Evolutionary conservation across 2,888 invertebrate genomes (phyloP), one percentile per base, ranked within the genome.

Genomic region (Proisotoma minuta): DNA sequence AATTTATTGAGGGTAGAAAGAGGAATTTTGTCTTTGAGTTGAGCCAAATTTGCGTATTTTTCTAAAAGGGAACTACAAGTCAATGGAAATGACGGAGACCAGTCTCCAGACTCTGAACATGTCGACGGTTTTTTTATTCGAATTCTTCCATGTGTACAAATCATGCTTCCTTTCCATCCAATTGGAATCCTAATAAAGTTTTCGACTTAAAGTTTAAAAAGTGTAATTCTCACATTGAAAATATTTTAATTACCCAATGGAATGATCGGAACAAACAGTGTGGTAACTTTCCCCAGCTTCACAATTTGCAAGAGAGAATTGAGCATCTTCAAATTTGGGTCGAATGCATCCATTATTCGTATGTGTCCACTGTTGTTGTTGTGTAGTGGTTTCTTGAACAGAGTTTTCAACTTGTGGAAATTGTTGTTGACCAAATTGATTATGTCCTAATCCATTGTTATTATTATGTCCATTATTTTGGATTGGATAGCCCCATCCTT

Each of bases 81-180:
- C 3, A 23, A n/a, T 2, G 29, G 23, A 20, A 56, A 47, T 47
- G 5, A 15, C 12, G 56, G 26, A 3, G 22, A 10, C 56, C 56
- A 56, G 15, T 56, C 26, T 56, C 56, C 56, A 26, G 22, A 3
- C 20, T 3, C 10, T n/a, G 56, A 24, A 43, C 56, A 56, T 24
- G 56, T 56, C 3, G 56, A 56, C 3, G 56, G 56, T 18, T 54
- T 22, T 39, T 54, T 27, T 10, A 54, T 5, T 18, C 20, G 22
- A 22, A 34, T 23, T 2, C 12, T 34, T 3, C 27, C 18, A 24
- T 56, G 22, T 12, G 20, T 39, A n/a, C 56, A 56, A 24, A 10
- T n/a, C 56, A 56, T 56, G 3, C 24, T 5, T 23, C 40, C 56
- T 24, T 40, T 56, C 56, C 56, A 56, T 4, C 56, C 56, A 3